A percentile compares a stretch with the other conserved stretches of the same genome.
Conservation (phyloP, 2,797 vertebrate species). For the Betta splendens region DNA sequence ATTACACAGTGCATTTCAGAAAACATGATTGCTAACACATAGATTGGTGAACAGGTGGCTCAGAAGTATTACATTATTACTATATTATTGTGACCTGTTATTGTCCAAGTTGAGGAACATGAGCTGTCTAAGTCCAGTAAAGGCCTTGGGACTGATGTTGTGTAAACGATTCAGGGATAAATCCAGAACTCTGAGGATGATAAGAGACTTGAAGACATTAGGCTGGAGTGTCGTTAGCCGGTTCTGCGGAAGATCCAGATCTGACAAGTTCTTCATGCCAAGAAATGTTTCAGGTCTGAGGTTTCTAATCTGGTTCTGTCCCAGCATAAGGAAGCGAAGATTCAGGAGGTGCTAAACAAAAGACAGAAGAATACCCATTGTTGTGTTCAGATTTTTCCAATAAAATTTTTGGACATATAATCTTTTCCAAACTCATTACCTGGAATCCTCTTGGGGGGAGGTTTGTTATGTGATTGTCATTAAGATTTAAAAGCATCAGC, state of each 20-base stretch:
- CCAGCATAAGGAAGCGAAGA: slow-evolving; percentile 84
- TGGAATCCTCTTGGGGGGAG: slow-evolving; percentile 73
- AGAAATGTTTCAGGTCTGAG: slow-evolving; percentile 77
- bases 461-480: slow-evolving; percentile 77
- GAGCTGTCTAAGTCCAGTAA: slow-evolving; percentile 76
- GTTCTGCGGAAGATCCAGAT: slow-evolving; percentile 80
- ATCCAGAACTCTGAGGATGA: slow-evolving; percentile 81
- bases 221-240: slow-evolving; percentile 67
- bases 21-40: no score
- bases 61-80: no score
- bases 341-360: slow-evolving; percentile 75
- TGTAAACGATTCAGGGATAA: slow-evolving; percentile 80
- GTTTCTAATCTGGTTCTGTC: slow-evolving; percentile 77
- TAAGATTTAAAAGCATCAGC: slow-evolving; percentile 80
- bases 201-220: slow-evolving; percentile 78
- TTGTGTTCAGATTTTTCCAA: neutral
- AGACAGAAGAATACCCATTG: neutral
- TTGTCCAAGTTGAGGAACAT: slow-evolving; percentile 84
- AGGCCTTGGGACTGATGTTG: slow-evolving; percentile 75
- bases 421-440: slow-evolving; percentile 37
- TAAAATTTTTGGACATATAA: neutral
- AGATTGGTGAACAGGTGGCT: no score
- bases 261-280: slow-evolving; percentile 81
- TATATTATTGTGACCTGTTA: slow-evolving; percentile 69
- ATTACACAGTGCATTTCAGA: no score